Evolutionary conservation across 1,140 invertebrate genomes (phyloP), one percentile per base, ranked within the genome.

Genomic region (Pantala flavescens): DNA sequence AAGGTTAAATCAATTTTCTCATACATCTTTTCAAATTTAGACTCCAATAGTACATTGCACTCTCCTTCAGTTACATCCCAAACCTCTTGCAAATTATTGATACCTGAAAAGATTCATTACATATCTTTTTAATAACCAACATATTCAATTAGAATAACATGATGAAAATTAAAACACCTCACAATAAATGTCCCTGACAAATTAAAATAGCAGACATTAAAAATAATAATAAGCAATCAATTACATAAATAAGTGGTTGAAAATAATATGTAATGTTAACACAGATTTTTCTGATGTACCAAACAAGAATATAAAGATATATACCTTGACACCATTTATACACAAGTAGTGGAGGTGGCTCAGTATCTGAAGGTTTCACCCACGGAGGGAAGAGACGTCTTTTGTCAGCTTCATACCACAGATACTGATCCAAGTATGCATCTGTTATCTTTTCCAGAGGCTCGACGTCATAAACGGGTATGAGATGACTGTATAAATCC

Each of bases 341-440:
- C 0, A 97, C 95, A 0, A 99, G 86, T 0, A 99, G 83, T 70
- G 98, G 98, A 9, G 98, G 97, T 0, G 98, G 98, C 84, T 99
- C 98, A 0, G 96, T 95, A 81, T 99, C 98, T 0, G 95, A 94
- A 0, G 98, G 98, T 83, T 99, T 99, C 3, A 99, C 95, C 98
- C 98, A 99, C 0, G 96, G 94, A 71, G 98, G 98, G 79, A 99
- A 98, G 5, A 99, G 84, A 28, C 96, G 84, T 24, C 98, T 86
- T 81, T 99, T 99, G 82, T 99, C 98, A 0, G 98, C 97, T 84
- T 99, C 98, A 82, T 99, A 99, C 98, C 98, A 99, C 10, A 99
- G 83, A 84, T 99, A 99, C 82, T 99, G 98, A 86, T 99, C 98
- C 28, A 99, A 84, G 83, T 99, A 99, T n/a, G 98, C 98, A 82